These are phyloP conservation scores for Seira sanloemensis DNA, from an alignment of 2,888 invertebrate species.

Conservation along the genomic window DNA sequence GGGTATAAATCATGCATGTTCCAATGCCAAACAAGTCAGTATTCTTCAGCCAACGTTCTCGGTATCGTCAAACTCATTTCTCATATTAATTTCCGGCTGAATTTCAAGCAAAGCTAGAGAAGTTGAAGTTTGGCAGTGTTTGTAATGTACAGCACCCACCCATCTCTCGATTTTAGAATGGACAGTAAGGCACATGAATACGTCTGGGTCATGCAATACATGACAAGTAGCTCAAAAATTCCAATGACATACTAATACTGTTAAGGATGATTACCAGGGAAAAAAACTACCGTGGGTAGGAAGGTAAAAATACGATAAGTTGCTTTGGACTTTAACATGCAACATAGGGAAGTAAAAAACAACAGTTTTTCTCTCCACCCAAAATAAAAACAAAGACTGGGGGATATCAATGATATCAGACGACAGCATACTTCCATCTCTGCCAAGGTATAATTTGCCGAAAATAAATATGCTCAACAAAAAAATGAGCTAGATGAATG, in stretches of 20 bases:
- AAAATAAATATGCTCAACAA: background rate
- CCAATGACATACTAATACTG: constrained; percentile 40
- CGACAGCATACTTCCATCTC: background rate
- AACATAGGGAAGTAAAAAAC: constrained; percentile 6
- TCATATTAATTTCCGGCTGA: too few relatives aligned
- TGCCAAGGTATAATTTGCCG: background rate
- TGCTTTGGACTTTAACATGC: constrained; percentile 36
- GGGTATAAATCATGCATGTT: too few relatives aligned
- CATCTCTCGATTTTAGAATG: constrained; percentile 14
- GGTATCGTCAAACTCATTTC: too few relatives aligned
- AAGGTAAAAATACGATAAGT: background rate
- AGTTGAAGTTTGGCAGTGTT: background rate
- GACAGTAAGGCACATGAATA: background rate
- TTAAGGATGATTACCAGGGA: constrained; percentile 54
- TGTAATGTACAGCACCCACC: constrained; percentile 10
- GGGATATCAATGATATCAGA: background rate
- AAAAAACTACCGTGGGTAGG: constrained; percentile 9
- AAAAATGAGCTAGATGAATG: background rate
- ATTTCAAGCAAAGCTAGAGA: too few relatives aligned
- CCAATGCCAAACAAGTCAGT: too few relatives aligned
- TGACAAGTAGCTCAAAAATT: background rate
- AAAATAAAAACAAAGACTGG: constrained; percentile 37
- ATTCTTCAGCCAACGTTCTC: too few relatives aligned
- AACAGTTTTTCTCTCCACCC: constrained; percentile 34
- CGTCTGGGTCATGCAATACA: background rate